Percentiles rank a stretch among this genome's conserved stretches.
Conservation (phyloP, 2,888 invertebrate genomes). For the Carpatolechia fugitivella region DNA sequence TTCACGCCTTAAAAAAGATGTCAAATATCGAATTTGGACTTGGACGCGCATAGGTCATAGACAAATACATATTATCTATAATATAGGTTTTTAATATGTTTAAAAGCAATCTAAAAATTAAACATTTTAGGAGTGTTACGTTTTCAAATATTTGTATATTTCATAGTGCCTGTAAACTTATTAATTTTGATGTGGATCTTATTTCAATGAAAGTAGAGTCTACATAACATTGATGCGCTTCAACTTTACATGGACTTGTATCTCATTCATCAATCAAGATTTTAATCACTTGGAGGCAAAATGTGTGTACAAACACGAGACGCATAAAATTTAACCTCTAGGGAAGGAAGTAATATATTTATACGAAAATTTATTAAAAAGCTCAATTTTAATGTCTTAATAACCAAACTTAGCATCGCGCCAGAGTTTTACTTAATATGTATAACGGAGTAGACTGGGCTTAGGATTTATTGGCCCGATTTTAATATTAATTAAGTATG, state of each 20-base stretch:
- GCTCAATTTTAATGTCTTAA: slow-evolving; percentile 6
- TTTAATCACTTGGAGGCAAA: not conserved
- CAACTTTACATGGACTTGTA: no score
- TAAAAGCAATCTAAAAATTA: no score
- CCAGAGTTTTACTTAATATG: not conserved
- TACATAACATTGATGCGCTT: not conserved
- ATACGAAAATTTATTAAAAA: not conserved
- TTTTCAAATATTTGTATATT: no score
- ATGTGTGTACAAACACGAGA: not conserved
- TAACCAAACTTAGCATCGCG: not conserved
- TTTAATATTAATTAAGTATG: not conserved
- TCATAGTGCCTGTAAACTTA: no score
- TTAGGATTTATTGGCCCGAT: not conserved
- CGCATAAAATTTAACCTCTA: not conserved
- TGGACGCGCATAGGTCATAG: no score
- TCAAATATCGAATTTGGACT: no score
- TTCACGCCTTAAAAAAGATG: no score
- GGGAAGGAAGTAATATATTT: slow-evolving; percentile 3
- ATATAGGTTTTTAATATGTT: no score
- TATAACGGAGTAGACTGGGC: not conserved
- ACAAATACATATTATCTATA: no score
- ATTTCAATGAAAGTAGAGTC: no score
- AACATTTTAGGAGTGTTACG: no score
- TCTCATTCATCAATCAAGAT: not conserved
- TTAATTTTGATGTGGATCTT: no score